Conservation (phyloP, 2,888 invertebrate species). For the Mallateleia sp. region DNA sequence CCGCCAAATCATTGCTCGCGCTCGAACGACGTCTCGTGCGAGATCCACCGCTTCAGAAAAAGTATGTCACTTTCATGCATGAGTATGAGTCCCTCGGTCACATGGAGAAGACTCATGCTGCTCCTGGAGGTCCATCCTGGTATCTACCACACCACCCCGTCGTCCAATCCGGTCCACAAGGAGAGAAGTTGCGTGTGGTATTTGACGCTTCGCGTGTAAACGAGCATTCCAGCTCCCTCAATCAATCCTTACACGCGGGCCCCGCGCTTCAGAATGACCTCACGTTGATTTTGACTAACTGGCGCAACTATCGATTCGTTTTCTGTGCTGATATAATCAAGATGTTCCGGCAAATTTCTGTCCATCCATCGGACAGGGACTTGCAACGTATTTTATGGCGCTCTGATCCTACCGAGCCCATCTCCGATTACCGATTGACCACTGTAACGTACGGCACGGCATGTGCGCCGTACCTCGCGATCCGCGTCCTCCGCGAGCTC, state of each 20-base stretch:
- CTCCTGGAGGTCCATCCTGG: neutral
- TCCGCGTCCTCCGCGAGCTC: neutral
- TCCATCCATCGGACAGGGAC: neutral
- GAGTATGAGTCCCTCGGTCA: slow-evolving; percentile 7
- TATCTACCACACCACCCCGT: slow-evolving; percentile 39
- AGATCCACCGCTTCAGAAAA: neutral
- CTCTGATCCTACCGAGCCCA: neutral
- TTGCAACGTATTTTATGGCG: neutral
- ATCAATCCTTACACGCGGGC: neutral
- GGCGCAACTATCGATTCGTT: neutral
- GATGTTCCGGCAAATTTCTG: neutral
- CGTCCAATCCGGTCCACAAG: neutral
- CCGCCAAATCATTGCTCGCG: neutral
- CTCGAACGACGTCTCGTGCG: neutral
- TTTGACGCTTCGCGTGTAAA: slow-evolving; percentile 12
- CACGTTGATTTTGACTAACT: neutral
- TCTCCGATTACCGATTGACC: neutral
- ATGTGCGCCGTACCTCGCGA: slow-evolving; percentile 6
- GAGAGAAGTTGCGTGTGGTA: slow-evolving; percentile 22
- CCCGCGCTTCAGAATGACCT: neutral
- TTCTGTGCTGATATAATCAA: slow-evolving; percentile 14
- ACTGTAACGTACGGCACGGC: slow-evolving; percentile 6
- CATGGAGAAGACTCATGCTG: neutral
- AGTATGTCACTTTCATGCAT: slow-evolving; percentile 1
- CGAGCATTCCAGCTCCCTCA: neutral